phyloP scores from a whole-genome alignment of 2,113 vertebrate genomes.

The Todiramphus chloris region DNA sequence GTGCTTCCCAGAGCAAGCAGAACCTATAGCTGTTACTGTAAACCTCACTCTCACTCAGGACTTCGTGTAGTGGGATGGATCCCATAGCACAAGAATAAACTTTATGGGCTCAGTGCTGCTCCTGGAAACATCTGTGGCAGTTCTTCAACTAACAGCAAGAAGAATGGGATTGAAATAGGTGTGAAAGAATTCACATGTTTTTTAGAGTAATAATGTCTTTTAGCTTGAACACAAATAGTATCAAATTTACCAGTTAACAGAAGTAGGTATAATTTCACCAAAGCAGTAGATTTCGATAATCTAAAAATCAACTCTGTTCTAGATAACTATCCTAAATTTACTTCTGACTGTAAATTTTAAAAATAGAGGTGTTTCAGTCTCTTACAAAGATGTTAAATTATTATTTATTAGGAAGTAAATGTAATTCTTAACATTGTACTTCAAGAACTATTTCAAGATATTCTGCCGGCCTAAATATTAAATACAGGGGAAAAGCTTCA shows the following conservation, averaged over 20 bases:
- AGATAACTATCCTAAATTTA: not conserved
- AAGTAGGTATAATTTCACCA: not conserved
- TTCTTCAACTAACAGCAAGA: not conserved
- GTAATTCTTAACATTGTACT: not conserved
- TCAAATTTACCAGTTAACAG: not conserved
- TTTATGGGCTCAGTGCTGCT: not conserved
- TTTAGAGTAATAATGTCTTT: not conserved
- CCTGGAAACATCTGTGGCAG: accelerated
- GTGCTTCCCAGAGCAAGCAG: not conserved
- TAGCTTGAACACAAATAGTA: not conserved
- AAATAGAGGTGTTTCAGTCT: not conserved
- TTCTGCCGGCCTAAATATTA: not conserved
- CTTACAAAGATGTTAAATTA: not conserved
- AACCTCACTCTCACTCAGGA: not conserved
- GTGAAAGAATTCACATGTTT: not conserved
- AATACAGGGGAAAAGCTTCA: not conserved
- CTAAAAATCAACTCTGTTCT: not conserved
- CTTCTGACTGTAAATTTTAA: not conserved
- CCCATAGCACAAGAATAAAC: not conserved
- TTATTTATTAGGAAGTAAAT: not conserved
- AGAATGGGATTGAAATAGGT: not conserved
- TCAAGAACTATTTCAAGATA: not conserved
- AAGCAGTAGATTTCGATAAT: not conserved
- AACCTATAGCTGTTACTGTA: not conserved
- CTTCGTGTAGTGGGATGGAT: not conserved